phyloP scores from a whole-genome alignment of 2,113 vertebrate species.

The Malurus elegans region DNA sequence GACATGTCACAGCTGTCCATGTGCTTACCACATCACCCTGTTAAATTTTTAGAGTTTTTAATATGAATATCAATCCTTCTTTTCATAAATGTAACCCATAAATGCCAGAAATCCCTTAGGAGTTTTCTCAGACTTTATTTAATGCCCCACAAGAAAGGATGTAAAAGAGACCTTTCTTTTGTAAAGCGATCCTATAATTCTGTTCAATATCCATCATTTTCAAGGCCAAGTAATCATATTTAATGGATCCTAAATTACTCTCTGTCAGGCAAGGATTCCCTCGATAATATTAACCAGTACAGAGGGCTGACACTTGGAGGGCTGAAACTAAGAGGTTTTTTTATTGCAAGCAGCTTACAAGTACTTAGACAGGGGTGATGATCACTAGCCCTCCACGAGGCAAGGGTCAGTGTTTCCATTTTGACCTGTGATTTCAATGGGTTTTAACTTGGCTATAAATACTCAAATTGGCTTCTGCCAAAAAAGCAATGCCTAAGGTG shows the following conservation, averaged over 20 bases:
- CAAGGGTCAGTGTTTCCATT: slow-evolving; percentile 17
- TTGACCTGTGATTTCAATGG: slow-evolving; percentile 19
- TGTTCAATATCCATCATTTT: slow-evolving; percentile 80
- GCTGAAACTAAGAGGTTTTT: slow-evolving; percentile 61
- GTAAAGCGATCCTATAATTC: slow-evolving; percentile 79
- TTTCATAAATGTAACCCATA: slow-evolving; percentile 75
- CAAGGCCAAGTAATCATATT: slow-evolving; percentile 81
- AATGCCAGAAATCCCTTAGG: slow-evolving; percentile 69
- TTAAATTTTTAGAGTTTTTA: slow-evolving; percentile 69
- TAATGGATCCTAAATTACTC: slow-evolving; percentile 81
- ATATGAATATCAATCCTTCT: slow-evolving; percentile 75
- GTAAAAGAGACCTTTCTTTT: slow-evolving; percentile 80
- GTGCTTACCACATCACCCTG: slow-evolving; percentile 58
- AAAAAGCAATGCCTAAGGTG: slow-evolving; percentile 56
- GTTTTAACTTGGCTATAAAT: slow-evolving; percentile 48
- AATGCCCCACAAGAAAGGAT: slow-evolving; percentile 74
- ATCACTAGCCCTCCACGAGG: neutral
- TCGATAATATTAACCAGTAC: slow-evolving; percentile 72
- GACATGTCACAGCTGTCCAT: slow-evolving; percentile 70
- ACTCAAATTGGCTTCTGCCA: slow-evolving; percentile 26
- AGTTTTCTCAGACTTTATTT: slow-evolving; percentile 74
- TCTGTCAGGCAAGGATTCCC: slow-evolving; percentile 77
- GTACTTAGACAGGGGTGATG: neutral
- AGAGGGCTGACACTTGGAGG: slow-evolving; percentile 60
- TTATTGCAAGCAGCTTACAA: slow-evolving; percentile 60